These are phyloP conservation scores for Rhegmatorhina hoffmannsi DNA, from an alignment of 2,113 vertebrate genomes.

Conservation along the genomic window DNA sequence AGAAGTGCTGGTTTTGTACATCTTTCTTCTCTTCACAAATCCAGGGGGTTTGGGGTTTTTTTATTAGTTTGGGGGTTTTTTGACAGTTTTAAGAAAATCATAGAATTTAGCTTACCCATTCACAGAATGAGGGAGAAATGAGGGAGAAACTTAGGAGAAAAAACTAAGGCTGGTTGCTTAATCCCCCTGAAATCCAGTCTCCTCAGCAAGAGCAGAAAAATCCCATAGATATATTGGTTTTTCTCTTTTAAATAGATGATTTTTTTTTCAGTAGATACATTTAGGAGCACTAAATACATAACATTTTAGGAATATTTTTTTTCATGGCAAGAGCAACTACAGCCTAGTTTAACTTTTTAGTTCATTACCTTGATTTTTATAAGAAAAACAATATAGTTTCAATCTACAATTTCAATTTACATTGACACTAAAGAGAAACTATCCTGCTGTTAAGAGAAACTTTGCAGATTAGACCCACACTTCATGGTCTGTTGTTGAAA, in stretches of 20 bases:
- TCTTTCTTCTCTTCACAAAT: not conserved
- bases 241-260: not conserved
- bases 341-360: not conserved
- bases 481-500: slow-evolving; percentile 4
- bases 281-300: not conserved
- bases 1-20: not conserved
- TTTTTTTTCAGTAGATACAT: not conserved
- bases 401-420: not conserved
- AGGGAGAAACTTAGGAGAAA: not conserved
- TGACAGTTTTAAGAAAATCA: not conserved
- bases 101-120: not conserved
- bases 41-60: not conserved
- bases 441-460: not conserved
- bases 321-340: not conserved
- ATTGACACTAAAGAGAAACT: not conserved
- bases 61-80: no score
- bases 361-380: not conserved
- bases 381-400: not conserved
- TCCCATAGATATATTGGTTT: fast-evolving
- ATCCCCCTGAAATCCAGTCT: not conserved
- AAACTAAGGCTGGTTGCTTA: not conserved
- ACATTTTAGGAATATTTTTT: not conserved
- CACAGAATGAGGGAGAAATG: not conserved
- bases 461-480: not conserved
- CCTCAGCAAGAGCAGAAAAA: not conserved